Conservation (phyloP, 1,140 invertebrate species). For the Eumeta japonica region DNA sequence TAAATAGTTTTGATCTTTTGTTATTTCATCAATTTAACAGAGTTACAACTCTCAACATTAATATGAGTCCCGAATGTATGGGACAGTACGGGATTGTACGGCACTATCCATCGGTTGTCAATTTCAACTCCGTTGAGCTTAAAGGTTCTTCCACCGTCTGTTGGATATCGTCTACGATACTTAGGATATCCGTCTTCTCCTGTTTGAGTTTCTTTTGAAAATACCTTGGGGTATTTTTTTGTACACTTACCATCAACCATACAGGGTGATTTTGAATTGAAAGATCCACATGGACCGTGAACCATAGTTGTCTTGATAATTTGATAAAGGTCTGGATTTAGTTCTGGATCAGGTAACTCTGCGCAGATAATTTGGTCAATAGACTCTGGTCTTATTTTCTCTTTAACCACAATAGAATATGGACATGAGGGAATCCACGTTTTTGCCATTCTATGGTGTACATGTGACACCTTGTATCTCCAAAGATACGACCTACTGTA, state of each 20-base stretch:
- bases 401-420: conserved; percentile 17
- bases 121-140: conserved; percentile 22
- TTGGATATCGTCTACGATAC: conserved; percentile 23
- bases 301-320: conserved; percentile 21
- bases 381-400: conserved; percentile 25
- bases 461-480: conserved; percentile 20
- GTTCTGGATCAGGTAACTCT: conserved; percentile 44
- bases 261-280: conserved; percentile 12
- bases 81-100: conserved; percentile 55
- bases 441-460: too few species aligned
- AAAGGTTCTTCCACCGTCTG: conserved; percentile 31
- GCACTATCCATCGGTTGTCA: conserved; percentile 57
- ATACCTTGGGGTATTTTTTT: conserved; percentile 19
- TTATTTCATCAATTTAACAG: conserved; percentile 54
- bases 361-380: conserved; percentile 44
- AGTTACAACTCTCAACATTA: conserved; percentile 56
- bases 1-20: too few species aligned
- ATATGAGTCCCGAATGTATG: too few species aligned
- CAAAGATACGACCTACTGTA: conserved; percentile 18
- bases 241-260: too few species aligned
- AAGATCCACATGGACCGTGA: conserved; percentile 17
- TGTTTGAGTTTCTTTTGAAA: conserved; percentile 12
- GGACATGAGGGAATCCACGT: conserved; percentile 21
- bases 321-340: conserved; percentile 29
- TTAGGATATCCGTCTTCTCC: conserved; percentile 46